phyloP scores from a whole-genome alignment of 2,888 invertebrate species.

The Argyra leucocephala region DNA sequence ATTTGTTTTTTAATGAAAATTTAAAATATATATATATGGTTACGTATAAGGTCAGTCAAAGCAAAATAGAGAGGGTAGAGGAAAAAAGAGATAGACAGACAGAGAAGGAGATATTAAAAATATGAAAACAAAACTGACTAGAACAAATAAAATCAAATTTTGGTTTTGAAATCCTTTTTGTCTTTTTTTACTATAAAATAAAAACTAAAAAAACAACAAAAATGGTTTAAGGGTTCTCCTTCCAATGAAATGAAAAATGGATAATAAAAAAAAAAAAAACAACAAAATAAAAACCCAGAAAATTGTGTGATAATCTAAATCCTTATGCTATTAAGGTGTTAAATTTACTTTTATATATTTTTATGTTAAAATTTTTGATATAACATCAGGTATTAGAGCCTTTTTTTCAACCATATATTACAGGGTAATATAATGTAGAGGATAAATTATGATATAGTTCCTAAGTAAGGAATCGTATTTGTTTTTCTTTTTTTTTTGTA shows the following conservation, averaged over 20 bases:
- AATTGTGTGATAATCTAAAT: slow-evolving; percentile 1
- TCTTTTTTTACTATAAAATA: not conserved
- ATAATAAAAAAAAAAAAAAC: too few species aligned
- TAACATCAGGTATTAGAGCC: too few species aligned
- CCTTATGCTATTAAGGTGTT: not conserved
- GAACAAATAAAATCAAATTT: not conserved
- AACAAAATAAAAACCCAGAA: not conserved
- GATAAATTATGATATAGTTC: too few species aligned
- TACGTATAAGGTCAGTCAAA: too few species aligned
- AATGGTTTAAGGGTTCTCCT: not conserved
- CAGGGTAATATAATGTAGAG: too few species aligned
- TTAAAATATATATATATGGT: too few species aligned
- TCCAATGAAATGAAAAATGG: not conserved
- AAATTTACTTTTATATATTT: not conserved
- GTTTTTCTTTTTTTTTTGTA: too few species aligned
- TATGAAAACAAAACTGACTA: not conserved
- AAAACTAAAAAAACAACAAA: not conserved
- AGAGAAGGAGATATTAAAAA: not conserved
- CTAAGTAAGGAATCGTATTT: too few species aligned
- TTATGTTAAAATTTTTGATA: not conserved
- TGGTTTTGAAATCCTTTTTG: not conserved
- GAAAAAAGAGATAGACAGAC: too few species aligned
- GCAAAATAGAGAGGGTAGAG: too few species aligned
- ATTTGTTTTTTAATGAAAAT: too few species aligned
- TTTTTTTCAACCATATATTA: too few species aligned